Conservation (phyloP, 2,797 vertebrate species). For the Calcarius lapponicus region DNA sequence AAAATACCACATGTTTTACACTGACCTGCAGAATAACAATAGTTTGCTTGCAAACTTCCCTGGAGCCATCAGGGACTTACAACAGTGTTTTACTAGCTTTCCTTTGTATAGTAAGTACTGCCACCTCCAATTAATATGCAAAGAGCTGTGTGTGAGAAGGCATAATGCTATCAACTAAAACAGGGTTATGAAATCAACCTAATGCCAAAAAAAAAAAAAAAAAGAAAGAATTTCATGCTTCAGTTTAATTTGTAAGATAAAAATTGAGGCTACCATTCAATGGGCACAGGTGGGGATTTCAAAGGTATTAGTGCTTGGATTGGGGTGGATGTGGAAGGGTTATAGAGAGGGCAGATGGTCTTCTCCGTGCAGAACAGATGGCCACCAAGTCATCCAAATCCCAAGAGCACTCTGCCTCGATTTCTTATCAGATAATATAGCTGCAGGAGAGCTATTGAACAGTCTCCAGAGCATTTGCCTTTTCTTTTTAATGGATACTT, state of each 20-base stretch:
- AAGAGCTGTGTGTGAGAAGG: neutral
- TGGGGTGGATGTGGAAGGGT: neutral
- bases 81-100: conserved; percentile 14
- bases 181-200: neutral
- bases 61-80: neutral
- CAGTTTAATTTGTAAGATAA: neutral
- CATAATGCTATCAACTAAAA: neutral
- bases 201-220: neutral
- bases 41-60: neutral
- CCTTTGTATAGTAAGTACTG: neutral
- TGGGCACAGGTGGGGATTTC: conserved; percentile 28
- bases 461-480: neutral
- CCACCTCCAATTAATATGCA: neutral
- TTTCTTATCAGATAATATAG: neutral
- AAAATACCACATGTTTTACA: neutral
- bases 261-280: neutral
- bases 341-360: conserved; percentile 11
- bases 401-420: neutral
- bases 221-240: neutral
- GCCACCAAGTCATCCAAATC: conserved; percentile 21
- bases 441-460: conserved; percentile 1
- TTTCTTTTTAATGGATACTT: neutral
- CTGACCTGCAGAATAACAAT: neutral
- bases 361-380: conserved; percentile 35
- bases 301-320: neutral